Evolutionary conservation across 2,888 invertebrate species (phyloP), one percentile per base, ranked within the genome.

Genomic region (Tetragonula carbonaria): DNA sequence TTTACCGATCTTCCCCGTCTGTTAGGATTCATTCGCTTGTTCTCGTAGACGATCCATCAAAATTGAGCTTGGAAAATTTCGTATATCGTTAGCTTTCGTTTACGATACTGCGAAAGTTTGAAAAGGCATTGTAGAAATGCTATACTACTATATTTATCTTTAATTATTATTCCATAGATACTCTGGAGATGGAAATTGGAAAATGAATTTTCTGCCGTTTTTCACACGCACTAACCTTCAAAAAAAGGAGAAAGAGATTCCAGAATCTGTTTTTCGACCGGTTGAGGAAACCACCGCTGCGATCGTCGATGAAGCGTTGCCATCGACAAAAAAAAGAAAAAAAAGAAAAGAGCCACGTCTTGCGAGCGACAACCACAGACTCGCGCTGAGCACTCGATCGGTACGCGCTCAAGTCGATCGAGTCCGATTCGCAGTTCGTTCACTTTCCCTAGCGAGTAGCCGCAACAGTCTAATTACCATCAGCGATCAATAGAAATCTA

Each of bases 401-500:
- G n/a, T 65, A n/a, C 16, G 62, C 23, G 23, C 28, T 28, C 1
- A 68, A 76, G 51, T 66, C 74, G 78, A 78, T 72, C 71, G 67
- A 33, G 3, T 45, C 45, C 78, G 75, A 74, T 71, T 66, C 57
- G 55, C 77, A 55, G 81, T 85, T 87, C 74, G 59, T 86, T 74
- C 74, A 77, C 84, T 88, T 86, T 86, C 86, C 38, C 78, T 72
- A 18, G 33, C 53, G 14, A 78, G 75, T 78, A 68, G 67, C 55
- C 78, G 76, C 63, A 72, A 74, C 76, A 74, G 74, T 81, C 80
- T 88, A 88, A 83, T 86, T 85, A 88, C 81, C 75, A 59, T 45
- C 45, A 45, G 6, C 85, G 81, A 84, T 86, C 84, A 74, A 84
- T 87, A 80, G 68, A 59, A 78, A 78, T 84, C 78, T 71, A 65